Base-by-base conservation (phyloP, 1,140 invertebrate genomes). In the Lethrus apterus region DNA sequence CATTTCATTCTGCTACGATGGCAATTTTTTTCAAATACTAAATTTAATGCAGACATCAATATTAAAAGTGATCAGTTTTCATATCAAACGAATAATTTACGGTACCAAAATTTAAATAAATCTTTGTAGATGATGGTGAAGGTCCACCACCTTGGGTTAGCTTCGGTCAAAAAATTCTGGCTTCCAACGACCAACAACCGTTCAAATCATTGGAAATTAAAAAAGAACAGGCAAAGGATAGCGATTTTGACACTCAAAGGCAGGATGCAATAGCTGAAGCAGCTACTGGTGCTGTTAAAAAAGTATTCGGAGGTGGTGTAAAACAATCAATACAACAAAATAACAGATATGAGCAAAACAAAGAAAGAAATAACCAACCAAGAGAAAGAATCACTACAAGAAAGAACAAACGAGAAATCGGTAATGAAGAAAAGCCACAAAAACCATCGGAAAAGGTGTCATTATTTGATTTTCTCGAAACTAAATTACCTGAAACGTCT, bases 231-330 rank as follows among this genome's bases (percentile, higher is more conserved):
- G 73, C 77, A 52, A 77, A 83, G 51, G 82, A 88, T 66, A 75
- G 78, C 11, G 89, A 92, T 61, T 93, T 93, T 71, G 86, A 90
- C 64, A 73, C 80, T 11, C 86, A 89, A 63, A 73, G 89, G 45
- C 83, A 84, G 55, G 88, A 86, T 54, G 87, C 86, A 0, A 92
- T 93, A 63, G 88, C 87, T 13, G 86, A 89, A 64, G 88, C 86
- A 42, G 80, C 81, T 33, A 81, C 80, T 50, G 82, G 84, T 9
- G 84, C 82, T 43, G 78, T 78, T 30, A 86, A 83, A 59, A 85
- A 85, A 69, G 78, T 81, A n/a, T 86, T 86, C 71, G 81, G 83
- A 29, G 80, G 80, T 46, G 79, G 80, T 4, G 78, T 75, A 13
- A 81, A 80, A 56, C 78, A 78, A 43, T 70, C 86, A 69, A 50